phyloP scores from a whole-genome alignment of 1,140 invertebrate species.

The Brachionus calyciflorus region DNA sequence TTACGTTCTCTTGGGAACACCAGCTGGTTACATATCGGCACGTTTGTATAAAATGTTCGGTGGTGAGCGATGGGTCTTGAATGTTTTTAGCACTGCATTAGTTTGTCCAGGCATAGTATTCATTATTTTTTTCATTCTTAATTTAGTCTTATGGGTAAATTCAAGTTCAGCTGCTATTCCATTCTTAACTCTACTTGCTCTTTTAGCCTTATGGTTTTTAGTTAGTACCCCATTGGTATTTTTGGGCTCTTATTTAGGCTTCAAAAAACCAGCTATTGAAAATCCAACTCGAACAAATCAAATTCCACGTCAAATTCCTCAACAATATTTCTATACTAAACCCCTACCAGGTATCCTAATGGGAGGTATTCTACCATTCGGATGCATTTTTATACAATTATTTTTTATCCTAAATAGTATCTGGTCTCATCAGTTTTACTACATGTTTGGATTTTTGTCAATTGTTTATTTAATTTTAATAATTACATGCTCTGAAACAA shows the following conservation, averaged over 20 bases:
- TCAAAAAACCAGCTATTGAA: constrained; percentile 80
- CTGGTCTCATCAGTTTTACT: constrained; percentile 96
- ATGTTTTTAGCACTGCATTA: constrained; percentile 90
- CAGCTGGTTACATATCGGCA: constrained; percentile 90
- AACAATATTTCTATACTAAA: constrained; percentile 93
- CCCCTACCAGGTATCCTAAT: constrained; percentile 80
- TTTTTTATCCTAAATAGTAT: constrained; percentile 98
- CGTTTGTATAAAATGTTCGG: constrained; percentile 95
- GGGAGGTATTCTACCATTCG: constrained; percentile 96
- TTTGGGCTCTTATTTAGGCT: constrained; percentile 95
- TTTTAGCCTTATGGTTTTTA: constrained; percentile 92
- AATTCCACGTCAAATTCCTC: constrained; percentile 94
- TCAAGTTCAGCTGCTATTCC: constrained; percentile 91
- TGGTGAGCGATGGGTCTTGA: constrained; percentile 96
- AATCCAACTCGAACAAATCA: constrained; percentile 97
- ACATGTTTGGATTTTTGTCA: constrained; percentile 99
- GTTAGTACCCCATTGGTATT: constrained; percentile 97
- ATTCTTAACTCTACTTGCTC: constrained; percentile 93
- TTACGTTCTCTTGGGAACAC: constrained; percentile 88
- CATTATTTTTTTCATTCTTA: constrained; percentile 89
- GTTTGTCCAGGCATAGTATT: constrained; percentile 91
- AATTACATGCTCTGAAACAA: constrained; percentile 97
- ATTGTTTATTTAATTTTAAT: constrained; percentile 94
- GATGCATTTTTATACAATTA: constrained; percentile 97
- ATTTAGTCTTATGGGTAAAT: constrained; percentile 89